Evolutionary conservation across 2,113 vertebrate species (phyloP).

Genomic region (Engraulis encrasicolus): DNA sequence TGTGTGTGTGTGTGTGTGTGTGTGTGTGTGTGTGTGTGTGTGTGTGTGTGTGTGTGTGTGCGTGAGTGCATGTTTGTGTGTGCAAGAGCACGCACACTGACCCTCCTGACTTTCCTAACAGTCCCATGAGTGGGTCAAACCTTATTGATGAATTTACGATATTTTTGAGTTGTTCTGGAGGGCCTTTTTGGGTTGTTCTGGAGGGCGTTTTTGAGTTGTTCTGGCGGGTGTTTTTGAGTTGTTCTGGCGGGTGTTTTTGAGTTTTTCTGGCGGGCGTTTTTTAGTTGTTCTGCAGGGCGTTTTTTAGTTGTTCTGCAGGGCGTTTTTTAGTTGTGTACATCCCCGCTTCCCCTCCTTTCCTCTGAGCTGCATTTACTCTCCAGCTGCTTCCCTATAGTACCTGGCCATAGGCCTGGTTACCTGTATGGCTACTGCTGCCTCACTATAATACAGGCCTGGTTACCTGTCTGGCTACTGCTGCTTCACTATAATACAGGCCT

Average conservation of each 20-base stretch:
- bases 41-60: too few species aligned
- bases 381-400: not conserved
- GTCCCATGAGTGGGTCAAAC: not conserved
- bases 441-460: not conserved
- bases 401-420: not conserved
- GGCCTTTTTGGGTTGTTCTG: not conserved
- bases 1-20: not conserved
- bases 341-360: too few species aligned
- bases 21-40: not conserved
- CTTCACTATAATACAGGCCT: not conserved
- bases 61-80: too few species aligned
- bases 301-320: too few species aligned
- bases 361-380: too few species aligned
- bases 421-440: not conserved
- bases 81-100: not conserved
- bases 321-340: too few species aligned
- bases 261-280: too few species aligned
- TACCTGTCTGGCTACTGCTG: not conserved
- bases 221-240: too few species aligned
- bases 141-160: not conserved
- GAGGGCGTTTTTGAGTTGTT: not conserved
- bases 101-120: not conserved
- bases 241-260: too few species aligned
- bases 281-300: too few species aligned
- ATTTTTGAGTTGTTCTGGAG: too few species aligned